A percentile compares a stretch with the other conserved stretches of the same genome.
Evolutionary conservation across 2,113 vertebrate genomes (phyloP).

Genomic region (Rhagologus leucostigma): DNA sequence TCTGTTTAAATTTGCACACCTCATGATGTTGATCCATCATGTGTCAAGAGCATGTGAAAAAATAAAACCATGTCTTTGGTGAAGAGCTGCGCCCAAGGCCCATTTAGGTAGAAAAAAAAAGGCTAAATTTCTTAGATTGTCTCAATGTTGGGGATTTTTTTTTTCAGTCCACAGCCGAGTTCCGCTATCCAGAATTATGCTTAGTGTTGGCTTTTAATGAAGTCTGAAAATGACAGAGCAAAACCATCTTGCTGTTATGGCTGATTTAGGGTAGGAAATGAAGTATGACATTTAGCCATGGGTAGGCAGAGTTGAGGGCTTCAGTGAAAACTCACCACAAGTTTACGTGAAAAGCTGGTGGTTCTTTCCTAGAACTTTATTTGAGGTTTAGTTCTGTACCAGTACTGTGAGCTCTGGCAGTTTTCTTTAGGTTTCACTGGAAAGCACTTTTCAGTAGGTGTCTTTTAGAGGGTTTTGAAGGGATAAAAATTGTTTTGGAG

Average conservation of each 20-base stretch:
- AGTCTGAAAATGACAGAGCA: background rate
- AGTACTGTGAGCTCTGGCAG: background rate
- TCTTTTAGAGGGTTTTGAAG: background rate
- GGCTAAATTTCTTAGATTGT: background rate
- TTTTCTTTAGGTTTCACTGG: background rate
- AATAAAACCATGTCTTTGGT: background rate
- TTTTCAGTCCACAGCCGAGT: background rate
- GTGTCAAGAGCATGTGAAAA: accelerated
- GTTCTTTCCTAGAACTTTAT: slow-evolving; percentile 8
- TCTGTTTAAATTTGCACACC: background rate
- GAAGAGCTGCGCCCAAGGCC: background rate
- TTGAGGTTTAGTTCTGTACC: background rate
- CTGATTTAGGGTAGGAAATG: background rate
- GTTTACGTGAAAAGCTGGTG: background rate
- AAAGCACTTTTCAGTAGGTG: background rate
- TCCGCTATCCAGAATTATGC: background rate
- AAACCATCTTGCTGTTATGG: background rate
- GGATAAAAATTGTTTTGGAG: background rate
- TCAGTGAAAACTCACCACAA: background rate
- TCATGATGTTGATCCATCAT: accelerated
- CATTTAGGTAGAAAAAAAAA: background rate
- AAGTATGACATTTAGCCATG: background rate
- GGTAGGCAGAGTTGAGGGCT: background rate
- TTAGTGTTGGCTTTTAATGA: background rate
- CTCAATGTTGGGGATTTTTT: background rate